Conservation (phyloP, 2,797 vertebrate genomes). For the Myiotriccus ornatus region DNA sequence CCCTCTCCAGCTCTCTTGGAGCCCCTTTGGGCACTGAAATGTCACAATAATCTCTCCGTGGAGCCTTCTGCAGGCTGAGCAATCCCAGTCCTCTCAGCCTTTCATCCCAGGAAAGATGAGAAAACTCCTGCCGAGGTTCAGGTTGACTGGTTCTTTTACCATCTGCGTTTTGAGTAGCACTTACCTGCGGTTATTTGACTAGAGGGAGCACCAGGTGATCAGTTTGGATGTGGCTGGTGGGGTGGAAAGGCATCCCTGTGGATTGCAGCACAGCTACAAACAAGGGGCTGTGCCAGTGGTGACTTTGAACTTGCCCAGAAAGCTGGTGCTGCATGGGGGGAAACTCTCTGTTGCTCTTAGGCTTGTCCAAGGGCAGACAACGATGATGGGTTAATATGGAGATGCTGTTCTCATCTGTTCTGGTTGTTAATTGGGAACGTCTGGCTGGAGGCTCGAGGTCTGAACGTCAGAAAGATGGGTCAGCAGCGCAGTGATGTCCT, state of each 20-base stretch:
- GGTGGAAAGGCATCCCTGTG: background rate
- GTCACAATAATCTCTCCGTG: background rate
- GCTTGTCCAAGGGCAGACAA: background rate
- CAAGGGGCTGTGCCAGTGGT: fast-evolving
- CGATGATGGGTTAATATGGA: background rate
- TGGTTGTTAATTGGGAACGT: background rate
- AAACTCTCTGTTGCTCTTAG: background rate
- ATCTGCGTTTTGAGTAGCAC: background rate
- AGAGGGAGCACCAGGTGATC: background rate
- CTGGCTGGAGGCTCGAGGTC: background rate
- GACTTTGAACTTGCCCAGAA: background rate
- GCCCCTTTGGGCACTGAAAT: background rate
- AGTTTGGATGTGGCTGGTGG: background rate
- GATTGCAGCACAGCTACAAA: background rate
- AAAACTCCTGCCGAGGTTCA: background rate
- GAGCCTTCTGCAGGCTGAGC: background rate
- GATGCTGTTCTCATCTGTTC: background rate
- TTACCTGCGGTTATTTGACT: background rate
- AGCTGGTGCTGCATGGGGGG: background rate
- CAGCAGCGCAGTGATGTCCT: background rate
- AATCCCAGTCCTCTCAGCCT: background rate
- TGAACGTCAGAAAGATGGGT: background rate
- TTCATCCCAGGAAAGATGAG: background rate
- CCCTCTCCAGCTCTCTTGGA: background rate
- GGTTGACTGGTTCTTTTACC: background rate